Percentiles rank a stretch among this genome's conserved stretches.
phyloP scores from a whole-genome alignment of 2,888 invertebrate species.

The Tuberolachnus salignus region DNA sequence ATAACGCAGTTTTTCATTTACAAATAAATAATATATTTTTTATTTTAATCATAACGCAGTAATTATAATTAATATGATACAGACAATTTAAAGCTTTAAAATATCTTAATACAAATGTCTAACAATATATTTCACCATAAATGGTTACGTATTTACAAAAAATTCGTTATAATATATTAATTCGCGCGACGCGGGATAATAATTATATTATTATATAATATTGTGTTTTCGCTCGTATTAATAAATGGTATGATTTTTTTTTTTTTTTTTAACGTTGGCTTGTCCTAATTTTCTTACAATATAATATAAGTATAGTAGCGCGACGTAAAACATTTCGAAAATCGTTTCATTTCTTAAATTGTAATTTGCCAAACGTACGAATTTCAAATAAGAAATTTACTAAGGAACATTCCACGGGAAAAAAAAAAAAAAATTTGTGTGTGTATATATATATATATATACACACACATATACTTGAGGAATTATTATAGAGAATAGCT shows the following conservation, averaged over 20 bases:
- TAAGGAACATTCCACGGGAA: slow-evolving; percentile 44
- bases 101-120: slow-evolving; percentile 52
- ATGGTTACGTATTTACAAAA: slow-evolving; percentile 54
- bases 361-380: slow-evolving; percentile 45
- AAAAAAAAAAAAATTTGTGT: neutral
- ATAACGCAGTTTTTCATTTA: slow-evolving; percentile 22
- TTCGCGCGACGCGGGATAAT: too few species aligned
- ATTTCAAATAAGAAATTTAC: slow-evolving; percentile 49
- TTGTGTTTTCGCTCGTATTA: neutral
- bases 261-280: slow-evolving; percentile 17
- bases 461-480: neutral
- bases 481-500: slow-evolving; percentile 9
- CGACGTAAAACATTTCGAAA: slow-evolving; percentile 37
- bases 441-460: too few species aligned
- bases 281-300: slow-evolving; percentile 28
- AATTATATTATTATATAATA: too few species aligned
- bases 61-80: slow-evolving; percentile 32
- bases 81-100: slow-evolving; percentile 45
- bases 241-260: slow-evolving; percentile 33
- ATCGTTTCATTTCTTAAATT: slow-evolving; percentile 43
- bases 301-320: too few species aligned
- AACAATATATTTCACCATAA: slow-evolving; percentile 26
- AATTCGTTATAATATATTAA: slow-evolving; percentile 41
- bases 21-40: slow-evolving; percentile 53
- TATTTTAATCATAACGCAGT: slow-evolving; percentile 37